Evolutionary conservation across 1,140 invertebrate genomes (phyloP), one percentile per base, ranked within the genome.

Genomic region (Heliconius himera): DNA sequence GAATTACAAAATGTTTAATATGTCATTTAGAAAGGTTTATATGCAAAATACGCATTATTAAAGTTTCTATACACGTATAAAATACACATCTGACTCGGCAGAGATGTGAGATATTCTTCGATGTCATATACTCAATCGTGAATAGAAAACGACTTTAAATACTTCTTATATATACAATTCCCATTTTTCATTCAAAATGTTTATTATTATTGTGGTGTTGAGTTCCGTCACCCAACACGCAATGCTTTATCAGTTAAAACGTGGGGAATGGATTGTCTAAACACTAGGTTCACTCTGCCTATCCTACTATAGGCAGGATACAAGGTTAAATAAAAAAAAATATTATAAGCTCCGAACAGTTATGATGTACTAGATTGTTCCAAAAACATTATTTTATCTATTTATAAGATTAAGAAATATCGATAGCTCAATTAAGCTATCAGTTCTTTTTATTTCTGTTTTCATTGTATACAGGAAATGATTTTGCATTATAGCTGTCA

Each of bases 1-100:
- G 72, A 71, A 80, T 85, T 85, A 82, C 84, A 82, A 83, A 85
- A 83, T 72, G 38, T n/a, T 66, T 66, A 29, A 66, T 56, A 56
- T 29, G 22, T 66, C 8, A 72, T 72, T 72, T 72, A 81, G 56
- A 72, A 72, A 72, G 29, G 38, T 72, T 41, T 38, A 2, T 72
- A 8, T 72, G 38, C 70, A 72, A 66, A 66, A 66, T 22, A 66
- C 26, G 60, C 54, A 60, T 60, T 66, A 26, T 66, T 66, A 16
- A 29, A 66, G 60, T 29, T 66, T 66, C 60, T 66, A 66, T 66
- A 66, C 60, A 66, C 60, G 60, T 66, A 66, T 29, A 66, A 66
- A 6, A 66, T 29, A 66, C 26, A 66, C 29, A 29, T 26, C 0
- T 13, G 22, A 66, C 11, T 26, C 60, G 13, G 3, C 60, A 29